Evolutionary conservation across 2,888 invertebrate genomes (phyloP).

Genomic region (Pherbina coryleti): DNA sequence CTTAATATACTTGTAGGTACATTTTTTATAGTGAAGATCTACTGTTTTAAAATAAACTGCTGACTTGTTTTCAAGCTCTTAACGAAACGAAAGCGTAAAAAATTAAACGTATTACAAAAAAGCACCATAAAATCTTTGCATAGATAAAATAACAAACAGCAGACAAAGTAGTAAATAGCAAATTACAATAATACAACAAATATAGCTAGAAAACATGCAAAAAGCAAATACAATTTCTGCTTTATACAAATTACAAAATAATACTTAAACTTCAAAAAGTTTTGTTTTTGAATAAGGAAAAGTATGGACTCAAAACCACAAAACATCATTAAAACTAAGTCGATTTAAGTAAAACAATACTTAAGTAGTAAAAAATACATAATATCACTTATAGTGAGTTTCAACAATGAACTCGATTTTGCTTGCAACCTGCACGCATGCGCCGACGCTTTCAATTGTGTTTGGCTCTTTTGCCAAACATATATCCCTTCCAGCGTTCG

Average conservation of each 20-base stretch:
- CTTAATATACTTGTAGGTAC: slow-evolving; percentile 37
- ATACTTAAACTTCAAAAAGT: slow-evolving; percentile 12
- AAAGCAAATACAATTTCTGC: not conserved
- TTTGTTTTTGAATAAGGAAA: slow-evolving; percentile 1
- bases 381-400: slow-evolving; percentile 38
- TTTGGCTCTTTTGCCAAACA: slow-evolving; percentile 93
- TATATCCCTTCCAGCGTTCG: slow-evolving; percentile 93
- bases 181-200: not conserved
- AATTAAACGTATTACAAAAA: slow-evolving; percentile 8
- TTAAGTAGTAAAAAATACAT: slow-evolving; percentile 36
- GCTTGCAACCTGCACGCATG: not conserved
- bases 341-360: slow-evolving; percentile 40
- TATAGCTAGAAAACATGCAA: not conserved
- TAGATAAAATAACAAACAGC: not conserved
- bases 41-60: slow-evolving; percentile 1
- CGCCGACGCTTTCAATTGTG: slow-evolving; percentile 79
- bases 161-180: not conserved
- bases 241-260: slow-evolving; percentile 1
- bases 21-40: slow-evolving; percentile 12
- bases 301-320: not conserved
- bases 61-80: not conserved
- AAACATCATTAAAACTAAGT: slow-evolving; percentile 15
- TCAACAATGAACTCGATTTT: slow-evolving; percentile 5
- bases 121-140: not conserved
- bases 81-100: not conserved